Percentiles rank a stretch among this genome's conserved stretches.
Evolutionary conservation across 2,113 vertebrate genomes (phyloP).

Genomic region (Dinomys branickii): DNA sequence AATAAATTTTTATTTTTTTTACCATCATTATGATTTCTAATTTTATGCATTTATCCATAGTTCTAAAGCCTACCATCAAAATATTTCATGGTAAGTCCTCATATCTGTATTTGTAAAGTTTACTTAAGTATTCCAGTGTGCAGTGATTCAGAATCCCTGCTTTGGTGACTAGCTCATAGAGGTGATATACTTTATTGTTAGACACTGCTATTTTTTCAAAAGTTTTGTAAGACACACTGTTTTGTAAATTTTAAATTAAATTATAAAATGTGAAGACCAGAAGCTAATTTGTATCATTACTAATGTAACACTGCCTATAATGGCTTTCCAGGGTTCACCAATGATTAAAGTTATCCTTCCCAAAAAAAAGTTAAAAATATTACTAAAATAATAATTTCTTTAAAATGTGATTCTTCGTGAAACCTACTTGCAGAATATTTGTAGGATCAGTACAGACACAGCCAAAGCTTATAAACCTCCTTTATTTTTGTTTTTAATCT

Average conservation of each 20-base stretch:
- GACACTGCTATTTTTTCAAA: background rate
- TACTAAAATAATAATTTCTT: background rate
- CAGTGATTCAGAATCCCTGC: background rate
- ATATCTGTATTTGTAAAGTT: background rate
- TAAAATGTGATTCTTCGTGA: background rate
- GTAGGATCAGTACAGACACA: background rate
- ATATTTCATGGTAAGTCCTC: background rate
- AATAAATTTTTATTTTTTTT: slow-evolving; percentile 18
- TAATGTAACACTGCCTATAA: background rate
- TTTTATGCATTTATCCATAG: background rate
- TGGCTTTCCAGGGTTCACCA: background rate
- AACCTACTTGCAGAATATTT: slow-evolving; percentile 15
- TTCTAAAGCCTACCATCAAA: slow-evolving; percentile 25
- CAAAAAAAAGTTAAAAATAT: background rate
- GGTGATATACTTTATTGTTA: background rate
- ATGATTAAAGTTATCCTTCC: background rate
- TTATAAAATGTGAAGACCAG: background rate
- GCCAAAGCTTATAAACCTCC: background rate
- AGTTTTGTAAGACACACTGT: background rate
- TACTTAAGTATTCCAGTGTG: background rate
- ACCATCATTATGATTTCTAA: slow-evolving; percentile 26
- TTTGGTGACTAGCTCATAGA: background rate
- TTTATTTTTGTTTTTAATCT: background rate
- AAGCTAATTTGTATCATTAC: background rate
- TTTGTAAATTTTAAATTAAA: background rate